Evolutionary conservation across 2,113 vertebrate species (phyloP), one percentile per base, ranked within the genome.

Genomic region (Colinus virginianus): DNA sequence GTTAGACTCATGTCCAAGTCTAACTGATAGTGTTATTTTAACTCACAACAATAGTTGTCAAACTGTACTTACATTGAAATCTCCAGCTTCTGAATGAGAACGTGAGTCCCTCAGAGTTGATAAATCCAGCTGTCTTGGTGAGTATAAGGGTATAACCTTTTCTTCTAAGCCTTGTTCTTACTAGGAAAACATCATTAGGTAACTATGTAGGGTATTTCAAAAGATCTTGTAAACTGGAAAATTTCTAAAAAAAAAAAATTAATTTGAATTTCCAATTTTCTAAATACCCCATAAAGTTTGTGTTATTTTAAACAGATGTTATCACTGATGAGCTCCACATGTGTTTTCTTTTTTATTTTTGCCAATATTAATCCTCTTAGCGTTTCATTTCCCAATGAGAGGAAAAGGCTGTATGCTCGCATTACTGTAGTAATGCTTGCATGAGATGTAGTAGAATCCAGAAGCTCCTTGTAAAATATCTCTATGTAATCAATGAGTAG

Each of bases 161-260:
- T 76, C 17, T 88, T 80, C 53, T 77, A 77, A 77, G 12, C 23
- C 23, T 80, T 45, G 22, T 38, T 80, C 51, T 67, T 62, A 62
- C 36, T 20, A 45, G 56, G 70, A 88, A 56, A 34, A 61, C 45
- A 71, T 51, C 12, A 49, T 76, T 76, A 49, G 34, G 10, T 77
- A 80, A 58, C 84, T 63, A 77, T 48, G 28, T 26, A 48, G 18
- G 8, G 38, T 90, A 80, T 85, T 89, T 80, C 19, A 63, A 85
- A 95, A 80, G 71, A 21, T 85, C 63, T 59, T 79, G 36, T 62
- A 86, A 90, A 74, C 21, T 46, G 51, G 72, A 70, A 85, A 80
- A 25, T 14, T 53, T 62, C 23, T 70, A 43, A 90, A 75, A 63
- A 3, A 42, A 90, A 83, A 8, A 72, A 26, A 59, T 85, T 70